phyloP scores from a whole-genome alignment of 1,140 invertebrate species.

The Zaprionus kolodkinae region DNA sequence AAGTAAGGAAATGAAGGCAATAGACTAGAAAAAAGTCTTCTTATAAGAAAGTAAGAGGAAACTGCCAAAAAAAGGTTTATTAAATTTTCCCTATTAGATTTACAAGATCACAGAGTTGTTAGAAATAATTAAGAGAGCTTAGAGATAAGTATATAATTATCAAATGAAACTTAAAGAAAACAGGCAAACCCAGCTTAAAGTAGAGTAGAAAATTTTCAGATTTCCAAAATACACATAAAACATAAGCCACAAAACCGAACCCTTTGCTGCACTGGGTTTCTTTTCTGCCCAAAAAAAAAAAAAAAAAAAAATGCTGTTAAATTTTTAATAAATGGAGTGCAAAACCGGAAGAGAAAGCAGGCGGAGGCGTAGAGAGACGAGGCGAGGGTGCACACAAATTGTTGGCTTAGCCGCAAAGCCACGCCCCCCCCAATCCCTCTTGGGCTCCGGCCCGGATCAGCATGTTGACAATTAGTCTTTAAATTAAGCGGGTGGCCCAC shows the following conservation, averaged over 20 bases:
- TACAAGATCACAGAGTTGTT: neutral
- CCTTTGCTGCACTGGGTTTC: neutral
- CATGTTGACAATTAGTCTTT: constrained; percentile 77
- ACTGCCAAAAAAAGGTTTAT: neutral
- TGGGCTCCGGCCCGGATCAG: neutral
- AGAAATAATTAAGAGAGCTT: neutral
- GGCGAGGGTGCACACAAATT: constrained; percentile 14
- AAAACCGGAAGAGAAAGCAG: neutral
- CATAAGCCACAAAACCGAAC: neutral
- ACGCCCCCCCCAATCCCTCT: constrained; percentile 15
- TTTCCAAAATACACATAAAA: neutral
- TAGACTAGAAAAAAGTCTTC: neutral
- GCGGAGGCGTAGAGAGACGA: neutral
- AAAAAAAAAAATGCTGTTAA: constrained; percentile 1
- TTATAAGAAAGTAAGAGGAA: no score
- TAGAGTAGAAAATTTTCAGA: no score
- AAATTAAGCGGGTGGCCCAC: constrained; percentile 57
- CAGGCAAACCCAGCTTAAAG: neutral
- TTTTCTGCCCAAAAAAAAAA: neutral
- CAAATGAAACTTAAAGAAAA: neutral
- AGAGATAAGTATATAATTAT: neutral
- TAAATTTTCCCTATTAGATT: no score
- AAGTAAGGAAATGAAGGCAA: neutral
- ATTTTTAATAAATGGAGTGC: constrained; percentile 23
- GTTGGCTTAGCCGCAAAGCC: constrained; percentile 20